A percentile compares a stretch with the other conserved stretches of the same genome.
phyloP scores from a whole-genome alignment of 2,888 invertebrate species.

The Kryphioiulus occultus region DNA sequence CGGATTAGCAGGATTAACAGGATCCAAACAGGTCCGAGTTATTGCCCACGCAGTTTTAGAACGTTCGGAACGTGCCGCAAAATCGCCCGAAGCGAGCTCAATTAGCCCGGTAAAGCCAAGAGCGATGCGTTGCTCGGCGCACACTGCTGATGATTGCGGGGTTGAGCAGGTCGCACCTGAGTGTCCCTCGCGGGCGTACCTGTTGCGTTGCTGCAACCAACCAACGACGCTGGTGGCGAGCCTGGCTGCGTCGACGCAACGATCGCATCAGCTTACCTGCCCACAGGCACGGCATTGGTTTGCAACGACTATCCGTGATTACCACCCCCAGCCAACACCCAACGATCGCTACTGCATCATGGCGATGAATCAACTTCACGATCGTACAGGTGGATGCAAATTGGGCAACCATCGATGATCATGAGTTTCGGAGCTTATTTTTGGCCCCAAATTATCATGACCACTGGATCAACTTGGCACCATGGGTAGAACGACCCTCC shows the following conservation, averaged over 20 bases:
- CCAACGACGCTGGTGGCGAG: background rate
- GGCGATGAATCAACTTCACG: too few relatives aligned
- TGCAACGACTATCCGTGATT: background rate
- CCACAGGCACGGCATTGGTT: background rate
- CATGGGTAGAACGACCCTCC: too few relatives aligned
- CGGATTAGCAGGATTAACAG: too few relatives aligned
- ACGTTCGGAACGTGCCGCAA: too few relatives aligned
- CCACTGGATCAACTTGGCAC: too few relatives aligned
- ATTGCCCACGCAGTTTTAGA: too few relatives aligned
- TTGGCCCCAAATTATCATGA: too few relatives aligned
- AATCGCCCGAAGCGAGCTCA: background rate
- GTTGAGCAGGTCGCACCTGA: background rate
- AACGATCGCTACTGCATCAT: background rate
- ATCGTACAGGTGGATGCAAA: too few relatives aligned
- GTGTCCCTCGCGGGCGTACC: background rate
- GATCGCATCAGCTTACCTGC: background rate
- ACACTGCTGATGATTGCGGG: background rate
- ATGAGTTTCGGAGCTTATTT: too few relatives aligned
- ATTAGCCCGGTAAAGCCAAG: background rate
- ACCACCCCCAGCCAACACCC: background rate
- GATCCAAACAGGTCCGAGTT: too few relatives aligned
- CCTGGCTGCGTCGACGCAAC: slow-evolving; percentile 2
- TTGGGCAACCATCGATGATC: too few relatives aligned
- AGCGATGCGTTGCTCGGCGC: background rate
- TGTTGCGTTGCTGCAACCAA: background rate